Evolutionary conservation across 2,113 vertebrate species (phyloP).

Genomic region (Ariopsis seemanni): DNA sequence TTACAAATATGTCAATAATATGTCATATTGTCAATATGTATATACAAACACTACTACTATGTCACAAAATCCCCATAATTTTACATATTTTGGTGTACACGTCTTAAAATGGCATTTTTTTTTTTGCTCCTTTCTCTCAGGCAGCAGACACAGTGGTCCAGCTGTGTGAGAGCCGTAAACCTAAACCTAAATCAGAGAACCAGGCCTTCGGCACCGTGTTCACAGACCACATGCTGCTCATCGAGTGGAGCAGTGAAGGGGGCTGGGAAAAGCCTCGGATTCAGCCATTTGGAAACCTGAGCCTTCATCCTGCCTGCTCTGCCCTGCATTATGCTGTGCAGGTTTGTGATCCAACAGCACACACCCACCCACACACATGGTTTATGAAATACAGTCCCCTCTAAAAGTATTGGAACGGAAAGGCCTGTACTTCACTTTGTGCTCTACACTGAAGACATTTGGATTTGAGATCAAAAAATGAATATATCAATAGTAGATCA

Average conservation of each 20-base stretch:
- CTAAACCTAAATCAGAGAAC: constrained; percentile 75
- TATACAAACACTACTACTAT: neutral
- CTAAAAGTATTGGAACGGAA: neutral
- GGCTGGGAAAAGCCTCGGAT: constrained; percentile 86
- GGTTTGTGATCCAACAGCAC: constrained; percentile 60
- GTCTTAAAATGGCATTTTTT: neutral
- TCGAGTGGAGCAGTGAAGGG: constrained; percentile 78
- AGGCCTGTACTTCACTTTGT: neutral
- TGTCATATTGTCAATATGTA: neutral
- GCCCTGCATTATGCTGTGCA: constrained; percentile 80
- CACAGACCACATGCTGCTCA: constrained; percentile 89
- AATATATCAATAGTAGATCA: neutral
- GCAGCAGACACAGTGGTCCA: constrained; percentile 78
- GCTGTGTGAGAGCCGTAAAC: constrained; percentile 65
- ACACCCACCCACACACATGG: neutral
- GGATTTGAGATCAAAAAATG: neutral
- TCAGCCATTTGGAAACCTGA: constrained; percentile 80
- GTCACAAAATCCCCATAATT: neutral
- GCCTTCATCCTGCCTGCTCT: constrained; percentile 80
- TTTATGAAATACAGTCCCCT: neutral
- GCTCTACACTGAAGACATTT: neutral
- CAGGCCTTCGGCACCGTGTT: constrained; percentile 82
- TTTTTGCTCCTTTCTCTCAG: constrained; percentile 55
- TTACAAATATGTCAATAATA: neutral
- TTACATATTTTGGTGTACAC: no score